phyloP scores from a whole-genome alignment of 2,797 vertebrate genomes.

The Hippocampus kuda region DNA sequence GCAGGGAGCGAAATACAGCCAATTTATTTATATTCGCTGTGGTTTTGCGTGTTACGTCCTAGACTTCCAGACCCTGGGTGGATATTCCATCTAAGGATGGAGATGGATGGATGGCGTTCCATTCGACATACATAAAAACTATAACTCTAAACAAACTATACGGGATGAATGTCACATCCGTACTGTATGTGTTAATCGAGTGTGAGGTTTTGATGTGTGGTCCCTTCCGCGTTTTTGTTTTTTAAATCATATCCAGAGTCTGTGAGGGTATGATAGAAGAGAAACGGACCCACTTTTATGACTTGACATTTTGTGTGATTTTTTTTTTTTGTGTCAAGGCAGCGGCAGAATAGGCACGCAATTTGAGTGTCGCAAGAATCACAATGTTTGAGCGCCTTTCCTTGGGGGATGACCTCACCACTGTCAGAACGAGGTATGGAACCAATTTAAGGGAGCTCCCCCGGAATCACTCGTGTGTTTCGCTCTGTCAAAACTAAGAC shows the following conservation, averaged over 20 bases:
- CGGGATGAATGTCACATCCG: slow-evolving; percentile 61
- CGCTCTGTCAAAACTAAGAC: slow-evolving; percentile 53
- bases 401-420: slow-evolving; percentile 57
- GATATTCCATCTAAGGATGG: slow-evolving; percentile 62
- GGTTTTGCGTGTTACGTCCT: slow-evolving; percentile 67
- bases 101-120: slow-evolving; percentile 64
- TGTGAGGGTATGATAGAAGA: slow-evolving; percentile 32
- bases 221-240: slow-evolving; percentile 10
- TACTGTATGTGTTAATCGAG: slow-evolving; percentile 53
- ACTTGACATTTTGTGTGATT: slow-evolving; percentile 26
- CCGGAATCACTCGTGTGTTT: slow-evolving; percentile 52
- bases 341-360: slow-evolving; percentile 42
- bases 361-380: slow-evolving; percentile 40
- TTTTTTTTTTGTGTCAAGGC: slow-evolving; percentile 18
- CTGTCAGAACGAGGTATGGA: slow-evolving; percentile 63
- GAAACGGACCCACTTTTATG: slow-evolving; percentile 24
- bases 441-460: slow-evolving; percentile 58
- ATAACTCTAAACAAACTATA: slow-evolving; percentile 32
- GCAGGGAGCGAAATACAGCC: slow-evolving; percentile 62
- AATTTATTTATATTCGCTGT: slow-evolving; percentile 70
- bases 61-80: slow-evolving; percentile 71
- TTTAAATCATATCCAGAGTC: slow-evolving; percentile 26
- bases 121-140: slow-evolving; percentile 43
- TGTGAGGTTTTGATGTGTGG: slow-evolving; percentile 50
- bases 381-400: slow-evolving; percentile 26